Evolutionary conservation across 1,140 invertebrate species (phyloP).

Genomic region (Thaumatotibia leucotreta): DNA sequence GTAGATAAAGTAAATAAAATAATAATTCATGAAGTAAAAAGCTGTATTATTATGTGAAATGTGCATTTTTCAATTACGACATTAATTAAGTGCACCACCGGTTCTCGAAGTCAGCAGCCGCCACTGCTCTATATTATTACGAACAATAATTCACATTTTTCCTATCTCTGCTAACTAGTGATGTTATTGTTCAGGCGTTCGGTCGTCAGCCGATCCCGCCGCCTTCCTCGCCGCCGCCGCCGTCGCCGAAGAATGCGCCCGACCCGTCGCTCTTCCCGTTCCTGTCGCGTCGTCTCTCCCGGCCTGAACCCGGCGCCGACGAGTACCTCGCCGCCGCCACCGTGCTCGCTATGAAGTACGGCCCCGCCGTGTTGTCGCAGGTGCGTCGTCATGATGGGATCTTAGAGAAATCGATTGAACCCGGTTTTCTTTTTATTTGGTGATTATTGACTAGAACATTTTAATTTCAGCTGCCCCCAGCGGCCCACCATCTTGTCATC

Average conservation of each 20-base stretch:
- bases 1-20: too few relatives aligned
- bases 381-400: slow-evolving; percentile 24
- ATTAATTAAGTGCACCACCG: too few relatives aligned
- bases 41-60: too few relatives aligned
- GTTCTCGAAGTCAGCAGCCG: too few relatives aligned
- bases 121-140: too few relatives aligned
- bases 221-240: slow-evolving; percentile 75
- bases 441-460: too few relatives aligned
- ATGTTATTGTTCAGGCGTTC: slow-evolving; percentile 43
- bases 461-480: slow-evolving; percentile 49
- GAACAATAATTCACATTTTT: too few relatives aligned
- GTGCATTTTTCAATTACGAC: too few relatives aligned
- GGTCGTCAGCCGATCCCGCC: slow-evolving; percentile 61
- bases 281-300: slow-evolving; percentile 83
- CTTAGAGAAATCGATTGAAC: too few relatives aligned
- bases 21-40: too few relatives aligned
- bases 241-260: slow-evolving; percentile 68
- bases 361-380: slow-evolving; percentile 72
- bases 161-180: too few relatives aligned
- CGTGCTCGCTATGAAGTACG: slow-evolving; percentile 86
- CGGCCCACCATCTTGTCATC: slow-evolving; percentile 62
- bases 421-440: too few relatives aligned
- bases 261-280: slow-evolving; percentile 88
- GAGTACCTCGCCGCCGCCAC: slow-evolving; percentile 87
- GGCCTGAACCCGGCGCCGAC: slow-evolving; percentile 77